These are phyloP conservation scores for Agonopterix heracliana DNA, from an alignment of 2,888 invertebrate species.

Conservation along the genomic window DNA sequence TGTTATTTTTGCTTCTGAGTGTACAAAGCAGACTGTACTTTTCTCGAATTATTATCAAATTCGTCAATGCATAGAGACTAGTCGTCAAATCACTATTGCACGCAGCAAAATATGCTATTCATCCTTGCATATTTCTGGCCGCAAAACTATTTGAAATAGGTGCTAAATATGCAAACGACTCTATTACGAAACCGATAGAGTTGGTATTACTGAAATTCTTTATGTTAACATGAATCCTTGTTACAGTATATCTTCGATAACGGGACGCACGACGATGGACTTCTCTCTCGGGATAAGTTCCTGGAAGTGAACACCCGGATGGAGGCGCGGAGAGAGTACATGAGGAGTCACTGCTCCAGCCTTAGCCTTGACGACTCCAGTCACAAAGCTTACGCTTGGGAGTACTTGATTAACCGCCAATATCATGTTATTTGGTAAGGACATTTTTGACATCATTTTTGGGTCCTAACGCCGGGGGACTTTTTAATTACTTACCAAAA, in stretches of 20 bases:
- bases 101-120: no score
- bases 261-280: conserved; percentile 55
- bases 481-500: no score
- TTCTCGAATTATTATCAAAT: no score
- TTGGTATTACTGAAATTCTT: not conserved
- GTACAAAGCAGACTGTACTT: no score
- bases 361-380: conserved; percentile 77
- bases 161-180: no score
- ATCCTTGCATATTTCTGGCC: no score
- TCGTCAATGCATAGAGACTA: no score
- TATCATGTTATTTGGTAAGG: conserved; percentile 87
- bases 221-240: conserved; percentile 27
- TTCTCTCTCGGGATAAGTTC: conserved; percentile 67
- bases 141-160: no score
- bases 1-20: no score
- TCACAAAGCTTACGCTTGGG: conserved; percentile 88
- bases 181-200: no score
- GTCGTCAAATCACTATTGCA: no score
- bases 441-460: not conserved
- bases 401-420: conserved; percentile 87
- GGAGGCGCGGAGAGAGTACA: conserved; percentile 73
- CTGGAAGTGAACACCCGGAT: conserved; percentile 78
- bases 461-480: no score
- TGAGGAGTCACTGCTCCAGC: conserved; percentile 77
- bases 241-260: conserved; percentile 69